phyloP scores from a whole-genome alignment of 1,140 invertebrate genomes.

The Drosophila jambulina region DNA sequence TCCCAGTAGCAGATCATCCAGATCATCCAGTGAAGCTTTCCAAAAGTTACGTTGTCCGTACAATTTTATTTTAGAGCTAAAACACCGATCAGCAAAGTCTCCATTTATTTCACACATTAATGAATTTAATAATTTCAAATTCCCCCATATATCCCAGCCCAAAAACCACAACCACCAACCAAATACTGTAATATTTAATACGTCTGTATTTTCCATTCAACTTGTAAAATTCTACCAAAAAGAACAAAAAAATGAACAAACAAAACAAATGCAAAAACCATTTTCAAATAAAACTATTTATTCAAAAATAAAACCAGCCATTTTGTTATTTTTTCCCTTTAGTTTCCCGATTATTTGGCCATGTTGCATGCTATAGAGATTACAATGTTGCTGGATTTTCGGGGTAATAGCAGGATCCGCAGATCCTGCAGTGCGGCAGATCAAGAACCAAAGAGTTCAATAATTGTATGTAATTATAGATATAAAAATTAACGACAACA shows the following conservation, averaged over 20 bases:
- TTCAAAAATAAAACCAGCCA: constrained; percentile 73
- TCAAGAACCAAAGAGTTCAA: constrained; percentile 58
- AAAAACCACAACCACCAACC: constrained; percentile 20
- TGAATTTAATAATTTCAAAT: neutral
- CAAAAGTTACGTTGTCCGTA: constrained; percentile 32
- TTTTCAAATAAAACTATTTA: constrained; percentile 84
- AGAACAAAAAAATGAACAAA: constrained; percentile 41
- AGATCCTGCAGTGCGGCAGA: constrained; percentile 25
- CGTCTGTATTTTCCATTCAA: constrained; percentile 81
- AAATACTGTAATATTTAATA: constrained; percentile 80
- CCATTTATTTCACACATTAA: neutral
- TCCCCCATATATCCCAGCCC: constrained; percentile 19
- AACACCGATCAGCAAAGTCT: constrained; percentile 17
- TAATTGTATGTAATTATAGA: constrained; percentile 75
- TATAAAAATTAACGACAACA: constrained; percentile 33
- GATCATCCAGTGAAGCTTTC: constrained; percentile 44
- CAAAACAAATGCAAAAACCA: constrained; percentile 59
- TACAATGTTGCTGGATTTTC: constrained; percentile 28
- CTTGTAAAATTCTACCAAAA: constrained; percentile 83
- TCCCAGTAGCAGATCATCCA: constrained; percentile 16
- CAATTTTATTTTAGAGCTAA: constrained; percentile 16
- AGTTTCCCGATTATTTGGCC: constrained; percentile 59
- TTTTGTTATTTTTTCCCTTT: constrained; percentile 50
- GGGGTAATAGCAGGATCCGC: constrained; percentile 24
- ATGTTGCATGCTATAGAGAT: constrained; percentile 42